phyloP scores from a whole-genome alignment of 2,113 vertebrate genomes.

The Oreochromis spilurus region DNA sequence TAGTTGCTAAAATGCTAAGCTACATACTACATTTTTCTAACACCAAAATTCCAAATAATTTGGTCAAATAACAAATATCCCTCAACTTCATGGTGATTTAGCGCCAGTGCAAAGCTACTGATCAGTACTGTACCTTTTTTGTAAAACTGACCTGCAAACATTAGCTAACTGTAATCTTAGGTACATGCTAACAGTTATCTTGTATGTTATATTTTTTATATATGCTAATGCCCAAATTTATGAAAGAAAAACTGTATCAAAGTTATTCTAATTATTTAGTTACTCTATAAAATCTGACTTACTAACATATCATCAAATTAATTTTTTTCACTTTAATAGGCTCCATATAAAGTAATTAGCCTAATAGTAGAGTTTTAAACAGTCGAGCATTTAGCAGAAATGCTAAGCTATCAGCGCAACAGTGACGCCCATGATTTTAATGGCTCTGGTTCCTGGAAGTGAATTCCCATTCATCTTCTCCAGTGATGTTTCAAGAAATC shows the following conservation, averaged over 20 bases:
- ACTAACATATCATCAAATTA: neutral
- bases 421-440: neutral
- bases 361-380: neutral
- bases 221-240: neutral
- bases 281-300: neutral
- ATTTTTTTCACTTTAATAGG: neutral
- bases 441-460: neutral
- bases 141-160: neutral
- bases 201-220: neutral
- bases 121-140: neutral
- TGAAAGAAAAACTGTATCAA: neutral
- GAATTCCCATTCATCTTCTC: neutral
- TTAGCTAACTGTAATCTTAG: neutral
- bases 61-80: neutral
- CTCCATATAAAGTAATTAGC: neutral
- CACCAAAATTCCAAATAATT: neutral
- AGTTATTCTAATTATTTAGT: neutral
- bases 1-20: neutral
- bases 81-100: neutral
- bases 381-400: neutral
- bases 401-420: neutral
- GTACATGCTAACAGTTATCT: neutral
- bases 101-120: neutral
- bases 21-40: neutral
- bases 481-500: neutral